Evolutionary conservation across 2,888 invertebrate species (phyloP).

Genomic region (Cephus nigrinus): DNA sequence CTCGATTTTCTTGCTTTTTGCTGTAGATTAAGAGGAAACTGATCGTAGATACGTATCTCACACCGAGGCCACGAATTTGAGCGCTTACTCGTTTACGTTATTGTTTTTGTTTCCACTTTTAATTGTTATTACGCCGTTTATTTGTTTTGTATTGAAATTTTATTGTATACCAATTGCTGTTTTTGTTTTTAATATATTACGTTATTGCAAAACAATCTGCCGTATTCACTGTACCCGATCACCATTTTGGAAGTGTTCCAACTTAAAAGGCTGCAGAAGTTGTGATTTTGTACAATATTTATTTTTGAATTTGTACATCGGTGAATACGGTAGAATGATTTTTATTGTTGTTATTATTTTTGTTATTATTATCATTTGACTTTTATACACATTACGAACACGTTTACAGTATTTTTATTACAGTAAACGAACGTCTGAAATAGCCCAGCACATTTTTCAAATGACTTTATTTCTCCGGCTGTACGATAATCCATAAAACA

Average conservation of each 20-base stretch:
- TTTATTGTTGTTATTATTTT: background rate
- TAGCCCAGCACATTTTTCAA: background rate
- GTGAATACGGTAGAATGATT: slow-evolving; percentile 8
- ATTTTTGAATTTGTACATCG: background rate
- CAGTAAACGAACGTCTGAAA: background rate
- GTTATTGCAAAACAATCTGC: slow-evolving; percentile 52
- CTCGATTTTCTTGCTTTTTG: background rate
- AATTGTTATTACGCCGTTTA: slow-evolving; percentile 24
- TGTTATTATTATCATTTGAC: background rate
- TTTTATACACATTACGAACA: background rate
- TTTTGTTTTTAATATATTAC: slow-evolving; percentile 50
- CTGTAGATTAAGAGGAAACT: background rate
- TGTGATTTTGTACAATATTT: background rate
- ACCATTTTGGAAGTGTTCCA: slow-evolving; percentile 32
- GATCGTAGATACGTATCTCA: slow-evolving; percentile 30
- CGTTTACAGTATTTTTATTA: background rate
- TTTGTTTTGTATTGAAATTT: slow-evolving; percentile 33
- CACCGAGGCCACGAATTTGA: slow-evolving; percentile 51
- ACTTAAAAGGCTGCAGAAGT: background rate
- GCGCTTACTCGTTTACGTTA: slow-evolving; percentile 6
- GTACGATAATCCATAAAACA: background rate
- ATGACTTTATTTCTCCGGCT: background rate
- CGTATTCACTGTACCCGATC: slow-evolving; percentile 60
- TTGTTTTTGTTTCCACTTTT: slow-evolving; percentile 1
- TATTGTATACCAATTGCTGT: slow-evolving; percentile 33